Base-by-base conservation (phyloP, 1,140 invertebrate genomes). In the Nasonia giraulti region DNA sequence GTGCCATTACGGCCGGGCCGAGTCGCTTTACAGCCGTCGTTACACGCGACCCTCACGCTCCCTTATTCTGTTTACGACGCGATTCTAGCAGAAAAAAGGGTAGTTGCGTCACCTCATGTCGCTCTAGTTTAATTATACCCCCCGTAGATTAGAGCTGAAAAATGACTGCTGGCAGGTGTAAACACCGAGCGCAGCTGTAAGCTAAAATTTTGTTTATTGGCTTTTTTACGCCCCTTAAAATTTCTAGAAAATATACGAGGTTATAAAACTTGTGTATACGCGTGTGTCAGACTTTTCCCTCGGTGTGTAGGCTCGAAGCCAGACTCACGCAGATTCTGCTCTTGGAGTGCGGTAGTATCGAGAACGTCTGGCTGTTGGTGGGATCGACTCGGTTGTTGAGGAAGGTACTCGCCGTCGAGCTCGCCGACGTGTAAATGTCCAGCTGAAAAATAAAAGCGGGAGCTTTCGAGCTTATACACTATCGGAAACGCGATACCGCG, bases 61-160 rank as follows among this genome's bases (percentile, higher is more conserved):
- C 27, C 68, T 71, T 69, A 27, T n/a, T 33, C 74, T 62, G 69
- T 84, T 84, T 84, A 84, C 77, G 83, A 80, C 20, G 17, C 40
- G 10, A 73, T 84, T 14, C 10, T n/a, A 14, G 6, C 20, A 27
- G 33, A 80, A 78, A 66, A 37, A 40, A 37, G 17, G 17, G 2
- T 55, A 62, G 20, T 62, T n/a, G 17, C 55, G 55, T 62, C 55
- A 62, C 6, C 55, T n/a, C 55, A 6, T 62, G 55, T 62, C 55
- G 55, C 55, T 62, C 55, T 62, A 62, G 55, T 62, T 62, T 62
- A 62, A 62, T 62, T 62, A 62, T n/a, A 62, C 6, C 55, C 20
- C 3, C n/a, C 55, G 55, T 62, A 62, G 55, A 62, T 62, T 62
- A 62, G 55, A 62, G 55, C 55, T 62, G 20, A 62, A 62, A 62